These are phyloP conservation scores for Andrena bicolor DNA, from an alignment of 2,888 invertebrate genomes.

Conservation along the genomic window DNA sequence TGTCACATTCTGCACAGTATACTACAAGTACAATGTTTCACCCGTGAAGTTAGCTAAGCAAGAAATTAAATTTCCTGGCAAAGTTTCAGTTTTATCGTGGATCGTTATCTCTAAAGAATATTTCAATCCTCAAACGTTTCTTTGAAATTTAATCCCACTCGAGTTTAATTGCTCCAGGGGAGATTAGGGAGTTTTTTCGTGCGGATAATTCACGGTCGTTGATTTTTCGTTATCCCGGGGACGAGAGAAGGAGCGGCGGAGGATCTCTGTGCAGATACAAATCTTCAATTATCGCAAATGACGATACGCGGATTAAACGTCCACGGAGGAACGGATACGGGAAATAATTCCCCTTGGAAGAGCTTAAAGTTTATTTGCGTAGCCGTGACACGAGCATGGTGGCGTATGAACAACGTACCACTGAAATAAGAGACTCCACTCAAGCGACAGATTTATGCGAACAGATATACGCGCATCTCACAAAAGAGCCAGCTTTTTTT, in stretches of 20 bases:
- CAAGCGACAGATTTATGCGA: constrained; percentile 66
- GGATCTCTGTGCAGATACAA: constrained; percentile 24
- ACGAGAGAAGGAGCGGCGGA: neutral
- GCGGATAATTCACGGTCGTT: constrained; percentile 13
- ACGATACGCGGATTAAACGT: constrained; percentile 53
- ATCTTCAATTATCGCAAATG: constrained; percentile 56
- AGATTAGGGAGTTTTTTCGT: neutral
- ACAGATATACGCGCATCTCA: constrained; percentile 58
- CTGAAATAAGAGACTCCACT: constrained; percentile 63
- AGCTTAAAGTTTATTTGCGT: constrained; percentile 55
- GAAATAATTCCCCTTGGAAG: constrained; percentile 43
- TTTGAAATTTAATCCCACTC: constrained; percentile 26
- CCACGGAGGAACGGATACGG: constrained; percentile 26
- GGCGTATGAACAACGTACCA: constrained; percentile 40
- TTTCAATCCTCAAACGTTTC: neutral
- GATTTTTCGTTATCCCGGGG: constrained; percentile 9
- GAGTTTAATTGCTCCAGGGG: constrained; percentile 21
- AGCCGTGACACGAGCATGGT: constrained; percentile 46
- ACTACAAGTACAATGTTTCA: neutral
- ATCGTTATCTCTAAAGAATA: neutral
- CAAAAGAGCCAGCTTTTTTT: constrained; percentile 56
- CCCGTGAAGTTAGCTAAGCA: neutral
- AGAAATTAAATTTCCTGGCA: neutral
- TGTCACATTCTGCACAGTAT: neutral
- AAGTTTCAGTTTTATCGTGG: neutral